Base-by-base conservation (phyloP, 2,888 invertebrate genomes). In the Chrysolina americana region DNA sequence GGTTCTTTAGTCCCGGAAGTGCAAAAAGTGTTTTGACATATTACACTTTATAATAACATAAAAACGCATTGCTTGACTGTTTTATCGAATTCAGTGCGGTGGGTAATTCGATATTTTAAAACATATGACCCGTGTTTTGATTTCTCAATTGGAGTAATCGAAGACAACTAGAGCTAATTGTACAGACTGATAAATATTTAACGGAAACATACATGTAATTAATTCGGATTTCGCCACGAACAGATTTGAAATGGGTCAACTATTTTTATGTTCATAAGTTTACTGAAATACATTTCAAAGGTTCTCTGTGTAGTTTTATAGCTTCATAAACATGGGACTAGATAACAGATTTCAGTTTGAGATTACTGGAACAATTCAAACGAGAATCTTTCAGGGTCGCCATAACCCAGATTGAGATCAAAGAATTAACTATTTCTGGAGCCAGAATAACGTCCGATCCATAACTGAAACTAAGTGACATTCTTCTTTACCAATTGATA, bases 161-260 rank as follows among this genome's bases (percentile, higher is more conserved):
- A 21, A 53, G 19, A 11, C 17, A 53, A 21, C 11, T 11, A 44
- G 11, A 53, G 53, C 53, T 11, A 53, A 21, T 53, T 53, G 19
- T 13, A 36, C 53, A 53, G 53, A 53, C 0, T 21, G 21, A 53
- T 5, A 53, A 23, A 53, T 53, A 53, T 21, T 10, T 13, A 0
- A 21, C 53, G 21, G 21, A 53, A 53, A 53, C 21, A 53, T 15
- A 53, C 4, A 21, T 53, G 19, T 5, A 19, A 23, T 53, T 4
- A 53, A 21, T 53, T 53, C 17, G 9, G 0, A 2, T 53, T 53
- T 13, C 3, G 11, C 11, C 13, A 21, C 19, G 23, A 19, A 19
- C 53, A 53, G 13, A 53, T 53, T 53, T 21, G 53, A 53, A 53
- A 53, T 53, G 53, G 53, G 53, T 53, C 59, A 59, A 59, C 59